Evolutionary conservation across 2,113 vertebrate genomes (phyloP), one percentile per base, ranked within the genome.

Genomic region (Eidolon helvum): DNA sequence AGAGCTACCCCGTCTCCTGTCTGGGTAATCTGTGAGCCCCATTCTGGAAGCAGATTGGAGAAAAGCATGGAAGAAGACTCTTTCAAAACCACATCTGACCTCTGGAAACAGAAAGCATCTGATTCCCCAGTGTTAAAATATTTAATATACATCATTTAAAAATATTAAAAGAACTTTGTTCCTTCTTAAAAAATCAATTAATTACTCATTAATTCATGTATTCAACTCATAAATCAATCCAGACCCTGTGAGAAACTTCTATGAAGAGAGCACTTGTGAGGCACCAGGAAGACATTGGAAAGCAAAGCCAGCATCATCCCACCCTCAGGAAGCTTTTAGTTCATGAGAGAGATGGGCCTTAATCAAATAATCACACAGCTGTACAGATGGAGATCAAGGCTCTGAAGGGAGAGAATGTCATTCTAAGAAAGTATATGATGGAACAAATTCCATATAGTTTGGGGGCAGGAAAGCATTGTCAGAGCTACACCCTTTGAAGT

Each of bases 1-100:
- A 38, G 80, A 97, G 85, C 89, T 93, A 65, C 38, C 22, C 71
- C 69, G 92, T 90, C 88, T 96, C 84, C 92, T 61, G 40, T 84
- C 45, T 72, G 82, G 77, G 84, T 5, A 7, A 75, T 74, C 87
- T 91, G 68, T 90, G 4, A 1, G 35, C 45, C 71, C 43, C 59
- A 33, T 79, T 83, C 61, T 87, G 59, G 72, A 93, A 78, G 82
- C 33, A 93, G 61, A 40, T 12, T 82, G 84, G 84, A 59, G n/a
- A 50, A 79, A 80, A 91, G n/a, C 26, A 40, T 38, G 30, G 59
- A 82, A 45, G 48, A 75, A 80, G 57, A 72, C 19, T 63, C 48
- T 84, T 91, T 97, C 35, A 24, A 96, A 93, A 74, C 4, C 16
- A 0, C 35, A 7, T 65, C 38, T 96, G 65, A 65, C 43, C 15